Evolutionary conservation across 2,888 invertebrate species (phyloP), one percentile per base, ranked within the genome.

Genomic region (Scaptomyza parva): DNA sequence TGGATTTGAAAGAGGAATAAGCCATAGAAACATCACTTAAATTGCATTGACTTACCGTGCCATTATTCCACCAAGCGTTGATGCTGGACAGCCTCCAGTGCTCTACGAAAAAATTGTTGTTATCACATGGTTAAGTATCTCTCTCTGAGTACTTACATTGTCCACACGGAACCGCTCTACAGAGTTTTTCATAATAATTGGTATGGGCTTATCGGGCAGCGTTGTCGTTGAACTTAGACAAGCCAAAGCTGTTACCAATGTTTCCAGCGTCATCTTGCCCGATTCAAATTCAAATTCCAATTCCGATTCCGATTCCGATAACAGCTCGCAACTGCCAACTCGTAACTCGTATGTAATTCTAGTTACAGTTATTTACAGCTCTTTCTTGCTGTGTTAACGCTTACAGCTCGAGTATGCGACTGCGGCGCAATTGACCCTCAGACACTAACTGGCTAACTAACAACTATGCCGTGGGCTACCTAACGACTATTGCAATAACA

Each of bases 231-330:
- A 63, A 50, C 86, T 84, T 18, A 84, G 73, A 14, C 84, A 84
- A 44, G 88, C 81, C 52, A 84, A 41, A 12, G 85, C 86, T 12
- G 86, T 86, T 28, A 88, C 78, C 11, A 84, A 41, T 11, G 88
- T 45, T 33, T 86, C 86, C 47, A 84, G 48, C 35, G 79, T 53
- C 82, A 82, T 81, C 26, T 18, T 59, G 18, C 12, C 14, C 2
- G 5, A 24, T 12, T 28, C 2, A 3, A 9, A 17, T n/a, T n/a
- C n/a, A n/a, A n/a, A n/a, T n/a, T n/a, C 3, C 17, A 45, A 3
- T 20, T 17, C 30, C 9, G 22, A 11, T 24, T 9, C 12, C 45
- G 30, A 50, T 18, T 24, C n/a, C 37, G 33, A 24, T 40, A 24
- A 14, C 51, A 28, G 14, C 57, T 14, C n/a, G n/a, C n/a, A n/a